A percentile compares a stretch with the other conserved stretches of the same genome.
phyloP scores from a whole-genome alignment of 2,113 vertebrate genomes.

The Egretta garzetta region DNA sequence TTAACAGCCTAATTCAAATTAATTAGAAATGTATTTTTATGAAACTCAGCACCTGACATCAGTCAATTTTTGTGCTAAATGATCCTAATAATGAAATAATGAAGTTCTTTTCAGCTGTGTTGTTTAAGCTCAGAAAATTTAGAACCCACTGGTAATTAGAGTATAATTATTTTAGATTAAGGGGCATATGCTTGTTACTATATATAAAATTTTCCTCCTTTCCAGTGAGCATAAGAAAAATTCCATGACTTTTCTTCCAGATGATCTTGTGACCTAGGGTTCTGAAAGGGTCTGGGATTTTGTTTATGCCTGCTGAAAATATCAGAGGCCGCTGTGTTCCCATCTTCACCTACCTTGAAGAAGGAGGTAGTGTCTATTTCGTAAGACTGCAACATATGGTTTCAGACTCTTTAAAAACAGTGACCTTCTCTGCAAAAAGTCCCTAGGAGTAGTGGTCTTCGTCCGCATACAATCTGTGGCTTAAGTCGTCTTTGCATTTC shows the following conservation, averaged over 20 bases:
- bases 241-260: background rate
- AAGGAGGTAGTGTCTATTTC: background rate
- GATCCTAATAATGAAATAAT: background rate
- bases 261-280: background rate
- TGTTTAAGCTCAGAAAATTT: background rate
- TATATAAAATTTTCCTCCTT: background rate
- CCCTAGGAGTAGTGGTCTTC: background rate
- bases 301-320: background rate
- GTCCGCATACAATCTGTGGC: background rate
- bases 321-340: background rate
- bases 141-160: background rate
- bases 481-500: background rate
- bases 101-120: background rate
- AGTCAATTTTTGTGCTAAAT: background rate
- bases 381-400: fast-evolving
- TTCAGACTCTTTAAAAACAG: background rate
- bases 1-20: background rate
- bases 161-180: background rate
- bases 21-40: background rate
- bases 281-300: background rate
- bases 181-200: background rate
- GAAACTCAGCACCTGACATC: background rate
- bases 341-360: background rate
- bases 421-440: background rate
- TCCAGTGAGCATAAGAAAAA: background rate